Evolutionary conservation across 2,797 vertebrate genomes (phyloP), one percentile per base, ranked within the genome.

Genomic region (Synaphobranchus kaupii): DNA sequence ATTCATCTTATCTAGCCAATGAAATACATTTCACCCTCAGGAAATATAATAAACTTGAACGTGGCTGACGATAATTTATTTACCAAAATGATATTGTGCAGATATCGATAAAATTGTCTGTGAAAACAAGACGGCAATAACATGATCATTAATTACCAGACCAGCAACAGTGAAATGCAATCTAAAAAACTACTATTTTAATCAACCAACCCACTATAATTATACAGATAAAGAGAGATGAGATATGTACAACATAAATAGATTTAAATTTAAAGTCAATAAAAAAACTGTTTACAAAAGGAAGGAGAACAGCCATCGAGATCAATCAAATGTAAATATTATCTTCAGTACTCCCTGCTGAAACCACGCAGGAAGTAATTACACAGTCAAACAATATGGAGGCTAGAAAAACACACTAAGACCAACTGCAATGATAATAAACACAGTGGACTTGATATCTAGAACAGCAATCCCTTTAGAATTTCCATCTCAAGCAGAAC

Each of bases 1-100:
- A 31, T 83, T 87, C 54, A 52, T 63, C 20, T 83, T 28, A 82
- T 47, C 34, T n/a, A 7, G 60, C 6, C 28, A 71, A 83, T 87
- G 80, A 83, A 87, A 54, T 34, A 34, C 15, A 83, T 87, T 87
- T 86, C 66, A 50, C 78, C 82, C 60, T 54, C 76, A 47, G 76
- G 56, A 58, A 86, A 71, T 25, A 31, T 0, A 83, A 71, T 47
- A 39, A 66, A 52, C 58, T 20, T 83, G 47, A n/a, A 54, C 31
- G 20, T 8, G 17, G 66, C 48, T 87, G 39, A 83, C 48, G 52
- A 34, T 68, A 82, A 87, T 8, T 87, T 87, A 83, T 87, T 86
- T 87, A 66, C 63, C 80, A 22, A 68, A 28, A 87, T 34, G 15
- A 0, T 4, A 47, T 31, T 44, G 50, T 28, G 54, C 82, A 66